A percentile compares a stretch with the other conserved stretches of the same genome.
Evolutionary conservation across 2,888 invertebrate genomes (phyloP).

Genomic region (Lottia gigantea): DNA sequence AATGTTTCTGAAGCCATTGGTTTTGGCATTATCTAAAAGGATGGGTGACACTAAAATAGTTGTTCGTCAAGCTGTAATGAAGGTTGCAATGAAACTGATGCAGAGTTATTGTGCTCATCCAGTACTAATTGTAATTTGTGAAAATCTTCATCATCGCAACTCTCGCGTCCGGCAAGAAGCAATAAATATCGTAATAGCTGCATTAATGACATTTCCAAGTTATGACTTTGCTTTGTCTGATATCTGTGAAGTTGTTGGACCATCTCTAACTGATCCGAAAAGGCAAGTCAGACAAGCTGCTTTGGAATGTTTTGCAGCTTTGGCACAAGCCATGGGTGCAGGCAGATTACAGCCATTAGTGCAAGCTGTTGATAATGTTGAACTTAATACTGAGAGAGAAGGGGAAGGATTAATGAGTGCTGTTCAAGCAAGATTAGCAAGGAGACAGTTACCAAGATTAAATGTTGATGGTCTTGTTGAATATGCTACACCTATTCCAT

Average conservation of each 20-base stretch:
- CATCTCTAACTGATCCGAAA: slow-evolving; percentile 74
- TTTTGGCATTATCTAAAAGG: slow-evolving; percentile 68
- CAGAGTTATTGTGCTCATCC: slow-evolving; percentile 71
- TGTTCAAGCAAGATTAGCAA: slow-evolving; percentile 79
- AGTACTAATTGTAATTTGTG: slow-evolving; percentile 72
- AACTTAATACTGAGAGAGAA: slow-evolving; percentile 62
- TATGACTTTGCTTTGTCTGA: slow-evolving; percentile 76
- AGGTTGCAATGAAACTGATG: slow-evolving; percentile 71
- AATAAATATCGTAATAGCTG: slow-evolving; percentile 81
- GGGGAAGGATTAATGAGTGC: slow-evolving; percentile 73
- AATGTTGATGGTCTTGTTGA: slow-evolving; percentile 80
- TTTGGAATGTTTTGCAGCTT: slow-evolving; percentile 82
- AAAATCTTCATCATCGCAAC: slow-evolving; percentile 69
- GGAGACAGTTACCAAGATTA: slow-evolving; percentile 79
- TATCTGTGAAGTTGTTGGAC: slow-evolving; percentile 69
- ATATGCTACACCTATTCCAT: slow-evolving; percentile 78
- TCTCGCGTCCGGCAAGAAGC: slow-evolving; percentile 79
- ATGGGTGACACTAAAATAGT: slow-evolving; percentile 71
- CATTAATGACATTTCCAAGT: slow-evolving; percentile 82
- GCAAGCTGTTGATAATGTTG: slow-evolving; percentile 69
- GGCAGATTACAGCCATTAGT: slow-evolving; percentile 73
- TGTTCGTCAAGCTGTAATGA: slow-evolving; percentile 70
- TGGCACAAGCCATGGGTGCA: slow-evolving; percentile 79
- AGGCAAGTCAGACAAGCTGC: slow-evolving; percentile 82
- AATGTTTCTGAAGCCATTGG: slow-evolving; percentile 70